These are phyloP conservation scores for Prionailurus bengalensis DNA, from an alignment of 2,113 vertebrate genomes.

Conservation along the genomic window DNA sequence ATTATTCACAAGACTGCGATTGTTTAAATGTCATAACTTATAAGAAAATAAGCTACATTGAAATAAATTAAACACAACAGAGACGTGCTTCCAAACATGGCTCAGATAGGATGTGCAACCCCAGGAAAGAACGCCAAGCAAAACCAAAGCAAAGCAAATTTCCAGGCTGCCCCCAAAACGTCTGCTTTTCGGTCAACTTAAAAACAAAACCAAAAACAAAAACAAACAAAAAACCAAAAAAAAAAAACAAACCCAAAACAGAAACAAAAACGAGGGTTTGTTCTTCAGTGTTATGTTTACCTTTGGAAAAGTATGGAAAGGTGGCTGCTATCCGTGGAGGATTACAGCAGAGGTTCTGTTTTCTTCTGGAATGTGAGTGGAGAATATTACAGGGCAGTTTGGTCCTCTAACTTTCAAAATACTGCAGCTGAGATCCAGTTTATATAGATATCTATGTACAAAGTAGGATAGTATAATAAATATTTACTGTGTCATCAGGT, in stretches of 20 bases:
- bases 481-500: slow-evolving; percentile 78
- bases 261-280: slow-evolving; percentile 71
- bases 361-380: slow-evolving; percentile 72
- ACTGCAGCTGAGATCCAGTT: slow-evolving; percentile 77
- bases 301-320: slow-evolving; percentile 78
- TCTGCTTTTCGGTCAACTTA: slow-evolving; percentile 77
- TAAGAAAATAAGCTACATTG: slow-evolving; percentile 91
- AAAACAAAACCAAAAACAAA: slow-evolving; percentile 73
- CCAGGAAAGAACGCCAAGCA: slow-evolving; percentile 82
- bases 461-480: slow-evolving; percentile 81
- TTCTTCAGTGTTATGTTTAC: slow-evolving; percentile 70
- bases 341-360: neutral
- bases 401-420: slow-evolving; percentile 84
- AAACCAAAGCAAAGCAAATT: slow-evolving; percentile 68
- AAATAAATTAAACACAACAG: slow-evolving; percentile 92
- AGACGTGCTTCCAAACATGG: slow-evolving; percentile 82
- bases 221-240: slow-evolving; percentile 71
- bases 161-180: slow-evolving; percentile 69
- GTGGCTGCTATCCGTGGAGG: slow-evolving; percentile 39
- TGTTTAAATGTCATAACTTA: slow-evolving; percentile 90
- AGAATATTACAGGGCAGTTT: slow-evolving; percentile 37
- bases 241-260: slow-evolving; percentile 74
- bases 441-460: slow-evolving; percentile 82
- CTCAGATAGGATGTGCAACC: slow-evolving; percentile 73
- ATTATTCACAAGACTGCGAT: slow-evolving; percentile 94